These are phyloP conservation scores for Spinibarbus caldwelli DNA, from an alignment of 2,797 vertebrate genomes.

Conservation along the genomic window DNA sequence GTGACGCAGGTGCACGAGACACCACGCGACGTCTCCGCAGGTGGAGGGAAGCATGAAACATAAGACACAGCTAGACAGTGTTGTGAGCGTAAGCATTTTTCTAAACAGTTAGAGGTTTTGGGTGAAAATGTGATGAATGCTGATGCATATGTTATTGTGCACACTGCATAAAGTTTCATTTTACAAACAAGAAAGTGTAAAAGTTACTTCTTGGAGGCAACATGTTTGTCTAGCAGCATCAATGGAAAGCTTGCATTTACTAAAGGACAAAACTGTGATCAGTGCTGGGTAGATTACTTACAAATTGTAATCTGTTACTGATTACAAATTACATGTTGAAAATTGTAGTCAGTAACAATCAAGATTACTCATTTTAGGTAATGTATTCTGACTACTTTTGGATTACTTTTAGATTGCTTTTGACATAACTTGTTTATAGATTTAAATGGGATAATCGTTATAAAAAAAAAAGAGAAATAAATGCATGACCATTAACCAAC, in stretches of 20 bases:
- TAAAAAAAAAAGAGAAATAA: too few species aligned
- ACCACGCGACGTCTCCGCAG: constrained; percentile 20
- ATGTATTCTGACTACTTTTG: too few species aligned
- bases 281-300: neutral
- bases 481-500: too few species aligned
- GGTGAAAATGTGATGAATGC: constrained; percentile 8
- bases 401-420: too few species aligned
- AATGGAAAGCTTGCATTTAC: neutral
- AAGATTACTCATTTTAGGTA: too few species aligned
- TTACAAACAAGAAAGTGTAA: neutral
- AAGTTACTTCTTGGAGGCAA: neutral
- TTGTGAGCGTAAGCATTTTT: constrained; percentile 32
- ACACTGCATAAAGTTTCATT: constrained; percentile 11
- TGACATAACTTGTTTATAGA: too few species aligned
- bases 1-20: constrained; percentile 33
- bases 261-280: neutral
- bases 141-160: neutral
- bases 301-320: neutral
- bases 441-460: too few species aligned
- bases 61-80: constrained; percentile 44
- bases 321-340: too few species aligned
- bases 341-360: neutral
- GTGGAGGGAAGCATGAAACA: constrained; percentile 25
- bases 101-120: constrained; percentile 27
- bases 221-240: neutral